Evolutionary conservation across 2,113 vertebrate genomes (phyloP), one percentile per base, ranked within the genome.

Genomic region (Alouatta palliata): DNA sequence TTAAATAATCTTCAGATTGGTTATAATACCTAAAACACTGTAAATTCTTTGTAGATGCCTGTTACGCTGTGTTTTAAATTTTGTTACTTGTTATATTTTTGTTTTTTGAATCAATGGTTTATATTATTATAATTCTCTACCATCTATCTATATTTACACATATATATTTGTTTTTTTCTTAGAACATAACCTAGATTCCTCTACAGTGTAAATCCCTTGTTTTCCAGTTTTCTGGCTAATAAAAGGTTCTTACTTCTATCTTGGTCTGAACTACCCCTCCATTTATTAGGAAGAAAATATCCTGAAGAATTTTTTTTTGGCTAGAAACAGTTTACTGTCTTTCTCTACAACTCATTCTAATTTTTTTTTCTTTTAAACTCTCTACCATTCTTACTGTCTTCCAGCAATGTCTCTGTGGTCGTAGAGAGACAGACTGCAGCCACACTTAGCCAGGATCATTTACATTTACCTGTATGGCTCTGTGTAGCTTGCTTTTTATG

Each of bases 201-300:
- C 49, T 37, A 66, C 3, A 85, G 10, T 84, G 16, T 20, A 88
- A 86, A 16, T 30, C 14, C 6, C n/a, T 58, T 68, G 64, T n/a
- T 95, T 95, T 68, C 20, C 91, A 13, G 88, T 80, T 95, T 95
- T 96, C 27, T 86, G 66, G 87, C 14, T 84, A 73, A 89, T 61
- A 61, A 85, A 87, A 66, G 0, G 35, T 30, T 66, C 91, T 87
- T 87, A 81, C 47, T 68, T 81, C 27, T 96, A 3, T 58, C 32
- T 93, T 82, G 6, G 2, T 83, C 75, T 84, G 16, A 97, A 97
- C 93, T 93, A 94, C 1, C 17, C 86, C 58, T 94, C 8, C 37
- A 83, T 80, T 58, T 64, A 82, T 90, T 61, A 76, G 61, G 20
- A 85, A 88, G 45, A 68, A 94, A 79, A 58, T 8, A 75, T 66